Conservation (phyloP, 2,113 vertebrate genomes). For the Lampris incognitus region DNA sequence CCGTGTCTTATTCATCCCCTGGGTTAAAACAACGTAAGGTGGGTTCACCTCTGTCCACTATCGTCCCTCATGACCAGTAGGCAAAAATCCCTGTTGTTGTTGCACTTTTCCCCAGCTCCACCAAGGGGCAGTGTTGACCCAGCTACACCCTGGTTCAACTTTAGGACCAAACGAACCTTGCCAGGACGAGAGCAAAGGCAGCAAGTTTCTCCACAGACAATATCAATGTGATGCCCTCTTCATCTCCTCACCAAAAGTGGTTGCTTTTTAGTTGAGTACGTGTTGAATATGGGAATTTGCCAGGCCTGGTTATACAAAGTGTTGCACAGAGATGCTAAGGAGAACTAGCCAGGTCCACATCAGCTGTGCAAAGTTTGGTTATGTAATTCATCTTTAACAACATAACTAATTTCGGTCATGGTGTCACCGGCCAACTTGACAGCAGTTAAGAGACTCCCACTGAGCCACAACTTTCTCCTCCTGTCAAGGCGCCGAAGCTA, state of each 20-base stretch:
- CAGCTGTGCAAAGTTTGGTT: slow-evolving; percentile 23
- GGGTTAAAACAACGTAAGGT: too few relatives aligned
- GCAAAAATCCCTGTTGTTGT: too few relatives aligned
- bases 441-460: slow-evolving; percentile 34
- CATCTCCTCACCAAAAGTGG: slow-evolving; percentile 1
- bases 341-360: slow-evolving; percentile 26
- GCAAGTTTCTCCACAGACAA: slow-evolving; percentile 12
- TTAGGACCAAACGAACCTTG: background rate
- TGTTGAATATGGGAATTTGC: slow-evolving; percentile 25
- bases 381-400: slow-evolving; percentile 36
- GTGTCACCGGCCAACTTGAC: slow-evolving; percentile 40
- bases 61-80: too few relatives aligned
- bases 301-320: slow-evolving; percentile 26
- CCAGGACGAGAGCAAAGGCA: background rate
- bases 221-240: background rate
- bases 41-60: too few relatives aligned
- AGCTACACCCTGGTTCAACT: background rate
- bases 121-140: slow-evolving; percentile 3
- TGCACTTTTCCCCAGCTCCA: background rate
- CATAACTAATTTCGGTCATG: slow-evolving; percentile 35
- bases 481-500: slow-evolving; percentile 48
- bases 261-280: slow-evolving; percentile 30
- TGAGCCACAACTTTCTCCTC: slow-evolving; percentile 26
- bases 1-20: too few relatives aligned
- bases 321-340: slow-evolving; percentile 26